Evolutionary conservation across 2,888 invertebrate species (phyloP), one percentile per base, ranked within the genome.

Genomic region (Cordilura impudica): DNA sequence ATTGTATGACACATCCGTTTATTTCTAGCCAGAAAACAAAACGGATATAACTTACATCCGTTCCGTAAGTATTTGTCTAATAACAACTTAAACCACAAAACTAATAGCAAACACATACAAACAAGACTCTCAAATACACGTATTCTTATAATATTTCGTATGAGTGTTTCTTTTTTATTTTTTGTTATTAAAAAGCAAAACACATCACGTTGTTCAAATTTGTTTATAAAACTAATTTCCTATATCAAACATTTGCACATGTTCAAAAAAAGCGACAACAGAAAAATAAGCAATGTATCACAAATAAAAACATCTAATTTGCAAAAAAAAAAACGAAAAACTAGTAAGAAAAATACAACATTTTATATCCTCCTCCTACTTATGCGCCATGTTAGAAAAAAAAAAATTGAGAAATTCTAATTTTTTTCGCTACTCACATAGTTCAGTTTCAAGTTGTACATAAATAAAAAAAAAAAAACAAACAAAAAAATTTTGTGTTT

Each of bases 211-310:
- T 58, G 19, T 56, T 43, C 56, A 56, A 65, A 76, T 76, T 76
- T 76, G 65, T 76, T 65, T 70, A 65, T 60, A 31, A 76, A 66
- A 77, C 66, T 77, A 71, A 66, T 77, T 77, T 77, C 60, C 71
- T 77, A 23, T 45, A 58, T 45, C 18, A 54, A 47, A 71, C 6
- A 16, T 29, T 49, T 21, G 14, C 53, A 54, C 43, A 65, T 51
- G 23, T 29, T 12, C 12, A 26, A 19, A n/a, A 29, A 8, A 12
- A 14, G 12, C 21, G 23, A 12, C n/a, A 18, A 39, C 7, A 43
- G 16, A 39, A 70, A 35, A 43, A 12, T 26, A n/a, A 51, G 18
- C 54, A 26, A 60, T 39, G 43, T 39, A 39, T 29, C 56, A 43
- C 7, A 61, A 51, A 23, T 1, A 31, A 53, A 71, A 61, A 53